phyloP scores from a whole-genome alignment of 92 coral and sea anemone genomes.

The Phymanthus crucifer region DNA sequence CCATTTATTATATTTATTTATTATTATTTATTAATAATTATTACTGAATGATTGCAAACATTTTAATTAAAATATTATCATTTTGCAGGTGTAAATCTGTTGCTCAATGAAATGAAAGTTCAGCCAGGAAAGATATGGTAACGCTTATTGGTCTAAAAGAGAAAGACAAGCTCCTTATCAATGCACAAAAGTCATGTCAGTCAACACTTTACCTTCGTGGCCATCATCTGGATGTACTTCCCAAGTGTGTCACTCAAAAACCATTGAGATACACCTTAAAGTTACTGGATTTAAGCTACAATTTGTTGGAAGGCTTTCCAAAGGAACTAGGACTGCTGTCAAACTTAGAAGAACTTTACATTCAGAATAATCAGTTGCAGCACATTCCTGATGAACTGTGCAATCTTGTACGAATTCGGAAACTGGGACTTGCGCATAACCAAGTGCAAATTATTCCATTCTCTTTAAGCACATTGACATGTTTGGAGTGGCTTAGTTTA shows the following conservation, averaged over 20 bases:
- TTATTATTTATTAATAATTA: too few relatives aligned
- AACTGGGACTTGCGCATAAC: constrained; percentile 72
- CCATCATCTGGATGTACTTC: constrained; percentile 50
- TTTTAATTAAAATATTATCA: neutral
- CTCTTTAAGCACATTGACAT: constrained; percentile 25
- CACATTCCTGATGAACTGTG: constrained; percentile 55
- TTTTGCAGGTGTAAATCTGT: constrained; percentile 3
- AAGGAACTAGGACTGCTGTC: constrained; percentile 46
- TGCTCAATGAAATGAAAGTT: constrained; percentile 10
- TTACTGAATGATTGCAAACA: too few relatives aligned
- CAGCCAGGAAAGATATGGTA: constrained; percentile 63
- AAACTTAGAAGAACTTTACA: constrained; percentile 61
- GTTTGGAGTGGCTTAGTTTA: constrained; percentile 71
- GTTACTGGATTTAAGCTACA: constrained; percentile 69
- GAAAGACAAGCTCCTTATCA: constrained; percentile 67
- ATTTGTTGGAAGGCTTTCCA: constrained; percentile 58
- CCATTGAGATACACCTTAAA: constrained; percentile 54
- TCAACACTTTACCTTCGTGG: constrained; percentile 70
- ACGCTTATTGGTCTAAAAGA: constrained; percentile 75
- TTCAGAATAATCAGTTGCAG: constrained; percentile 55
- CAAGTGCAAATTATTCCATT: constrained; percentile 51
- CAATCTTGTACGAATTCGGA: constrained; percentile 39
- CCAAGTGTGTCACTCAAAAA: constrained; percentile 40
- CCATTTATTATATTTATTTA: too few relatives aligned
- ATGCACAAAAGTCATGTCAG: constrained; percentile 75